phyloP scores from a whole-genome alignment of 2,888 invertebrate species.

The Rhorus exstirpatorius region DNA sequence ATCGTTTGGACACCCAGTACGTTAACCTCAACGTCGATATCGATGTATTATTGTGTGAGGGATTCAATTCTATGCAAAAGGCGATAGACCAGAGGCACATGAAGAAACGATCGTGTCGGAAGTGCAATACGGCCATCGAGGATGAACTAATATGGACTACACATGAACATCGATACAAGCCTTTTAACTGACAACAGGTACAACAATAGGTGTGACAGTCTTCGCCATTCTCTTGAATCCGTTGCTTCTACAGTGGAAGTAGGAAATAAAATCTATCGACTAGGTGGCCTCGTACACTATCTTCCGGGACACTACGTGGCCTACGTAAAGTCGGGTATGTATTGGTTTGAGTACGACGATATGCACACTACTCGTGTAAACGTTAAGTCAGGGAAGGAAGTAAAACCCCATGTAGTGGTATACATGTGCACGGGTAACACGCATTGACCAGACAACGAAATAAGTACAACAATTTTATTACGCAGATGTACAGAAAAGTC shows the following conservation, averaged over 20 bases:
- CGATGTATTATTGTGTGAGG: slow-evolving; percentile 43
- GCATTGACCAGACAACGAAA: no score
- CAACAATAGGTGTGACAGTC: slow-evolving; percentile 16
- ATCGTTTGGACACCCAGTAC: slow-evolving; percentile 15
- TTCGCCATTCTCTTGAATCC: slow-evolving; percentile 49
- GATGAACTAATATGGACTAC: slow-evolving; percentile 54
- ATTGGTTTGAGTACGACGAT: slow-evolving; percentile 67
- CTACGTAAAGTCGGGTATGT: slow-evolving; percentile 35
- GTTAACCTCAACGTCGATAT: slow-evolving; percentile 44
- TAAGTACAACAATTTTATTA: no score
- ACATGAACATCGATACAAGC: slow-evolving; percentile 51
- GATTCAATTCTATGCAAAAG: slow-evolving; percentile 61
- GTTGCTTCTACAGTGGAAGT: slow-evolving; percentile 37
- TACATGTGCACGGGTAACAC: slow-evolving; percentile 36
- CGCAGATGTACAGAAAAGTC: no score
- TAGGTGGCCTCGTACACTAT: slow-evolving; percentile 39
- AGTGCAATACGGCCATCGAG: slow-evolving; percentile 34
- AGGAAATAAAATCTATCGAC: slow-evolving; percentile 16
- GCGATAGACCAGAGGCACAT: slow-evolving; percentile 48
- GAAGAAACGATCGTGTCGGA: slow-evolving; percentile 49
- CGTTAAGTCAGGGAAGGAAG: slow-evolving; percentile 26
- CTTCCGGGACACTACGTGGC: slow-evolving; percentile 9
- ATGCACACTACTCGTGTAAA: slow-evolving; percentile 35
- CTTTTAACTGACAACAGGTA: slow-evolving; percentile 54
- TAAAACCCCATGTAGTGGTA: slow-evolving; percentile 50